Evolutionary conservation across 1,140 invertebrate species (phyloP).

Genomic region (Chionoecetes opilio): DNA sequence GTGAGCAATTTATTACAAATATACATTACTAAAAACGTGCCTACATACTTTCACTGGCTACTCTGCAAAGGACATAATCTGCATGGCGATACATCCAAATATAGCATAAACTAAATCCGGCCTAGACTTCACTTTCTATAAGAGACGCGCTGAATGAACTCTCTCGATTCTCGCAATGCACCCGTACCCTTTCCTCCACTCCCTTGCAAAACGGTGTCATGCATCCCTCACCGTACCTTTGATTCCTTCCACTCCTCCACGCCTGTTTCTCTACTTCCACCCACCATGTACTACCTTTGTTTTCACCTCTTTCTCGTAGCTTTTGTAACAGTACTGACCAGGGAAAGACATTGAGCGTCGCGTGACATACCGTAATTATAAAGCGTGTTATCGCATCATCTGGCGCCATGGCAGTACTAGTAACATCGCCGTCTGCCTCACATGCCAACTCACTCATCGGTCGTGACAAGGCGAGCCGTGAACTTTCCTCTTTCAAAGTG

Average conservation of each 20-base stretch:
- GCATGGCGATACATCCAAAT: neutral
- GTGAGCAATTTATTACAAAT: too few relatives aligned
- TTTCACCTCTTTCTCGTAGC: too few relatives aligned
- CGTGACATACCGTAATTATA: neutral
- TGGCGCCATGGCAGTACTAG: neutral
- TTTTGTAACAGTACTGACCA: neutral
- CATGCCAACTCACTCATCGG: neutral
- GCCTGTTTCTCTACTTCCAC: neutral
- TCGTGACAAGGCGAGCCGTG: constrained; percentile 9
- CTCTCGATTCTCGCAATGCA: neutral
- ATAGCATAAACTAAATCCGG: neutral
- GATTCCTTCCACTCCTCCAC: neutral
- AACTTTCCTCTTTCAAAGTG: constrained; percentile 48
- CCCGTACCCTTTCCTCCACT: neutral
- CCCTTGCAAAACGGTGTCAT: neutral
- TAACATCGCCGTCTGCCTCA: neutral
- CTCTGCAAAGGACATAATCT: too few relatives aligned
- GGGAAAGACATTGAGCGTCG: neutral
- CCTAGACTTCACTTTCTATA: neutral
- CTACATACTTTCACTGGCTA: too few relatives aligned
- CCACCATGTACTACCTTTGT: neutral
- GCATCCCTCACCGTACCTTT: constrained; percentile 32
- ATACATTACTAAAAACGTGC: too few relatives aligned
- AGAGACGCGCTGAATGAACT: neutral
- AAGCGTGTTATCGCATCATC: neutral